These are phyloP conservation scores for Antitype chi DNA, from an alignment of 2,888 invertebrate genomes.

Conservation along the genomic window DNA sequence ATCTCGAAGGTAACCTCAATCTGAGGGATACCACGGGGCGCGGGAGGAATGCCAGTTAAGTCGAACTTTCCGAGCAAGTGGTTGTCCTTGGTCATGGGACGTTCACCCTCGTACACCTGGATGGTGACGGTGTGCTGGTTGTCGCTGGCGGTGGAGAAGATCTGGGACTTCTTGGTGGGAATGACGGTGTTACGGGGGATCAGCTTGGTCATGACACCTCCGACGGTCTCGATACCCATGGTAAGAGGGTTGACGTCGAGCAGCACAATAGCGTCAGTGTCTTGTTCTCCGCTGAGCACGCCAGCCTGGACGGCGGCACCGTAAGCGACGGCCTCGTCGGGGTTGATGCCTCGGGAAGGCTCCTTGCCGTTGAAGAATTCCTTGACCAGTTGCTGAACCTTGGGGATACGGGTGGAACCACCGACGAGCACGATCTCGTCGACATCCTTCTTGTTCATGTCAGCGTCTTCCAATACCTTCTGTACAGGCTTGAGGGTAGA, in stretches of 20 bases:
- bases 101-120: slow-evolving; percentile 99
- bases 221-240: slow-evolving; percentile 99
- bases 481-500: slow-evolving; percentile 98
- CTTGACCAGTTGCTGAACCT: slow-evolving; percentile 97
- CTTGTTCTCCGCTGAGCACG: slow-evolving; percentile 99
- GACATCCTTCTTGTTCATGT: slow-evolving; percentile 99
- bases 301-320: slow-evolving; percentile 99
- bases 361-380: slow-evolving; percentile 99
- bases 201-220: slow-evolving; percentile 99
- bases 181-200: slow-evolving; percentile 99
- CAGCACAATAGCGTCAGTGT: slow-evolving; percentile 98
- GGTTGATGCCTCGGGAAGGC: slow-evolving; percentile 99
- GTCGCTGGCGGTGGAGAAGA: slow-evolving; percentile 99
- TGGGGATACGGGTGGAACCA: slow-evolving; percentile 99
- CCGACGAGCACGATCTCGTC: slow-evolving; percentile 99
- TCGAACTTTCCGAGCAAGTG: slow-evolving; percentile 99
- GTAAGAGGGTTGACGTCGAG: slow-evolving; percentile 99
- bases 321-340: slow-evolving; percentile 99
- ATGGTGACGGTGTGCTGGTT: slow-evolving; percentile 99
- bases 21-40: slow-evolving; percentile 97
- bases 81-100: slow-evolving; percentile 99
- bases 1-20: slow-evolving; percentile 99
- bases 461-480: slow-evolving; percentile 99
- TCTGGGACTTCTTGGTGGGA: slow-evolving; percentile 99
- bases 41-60: slow-evolving; percentile 98